Base-by-base conservation (phyloP, 2,797 vertebrate genomes). In the Pseudotriccus pelzelni region DNA sequence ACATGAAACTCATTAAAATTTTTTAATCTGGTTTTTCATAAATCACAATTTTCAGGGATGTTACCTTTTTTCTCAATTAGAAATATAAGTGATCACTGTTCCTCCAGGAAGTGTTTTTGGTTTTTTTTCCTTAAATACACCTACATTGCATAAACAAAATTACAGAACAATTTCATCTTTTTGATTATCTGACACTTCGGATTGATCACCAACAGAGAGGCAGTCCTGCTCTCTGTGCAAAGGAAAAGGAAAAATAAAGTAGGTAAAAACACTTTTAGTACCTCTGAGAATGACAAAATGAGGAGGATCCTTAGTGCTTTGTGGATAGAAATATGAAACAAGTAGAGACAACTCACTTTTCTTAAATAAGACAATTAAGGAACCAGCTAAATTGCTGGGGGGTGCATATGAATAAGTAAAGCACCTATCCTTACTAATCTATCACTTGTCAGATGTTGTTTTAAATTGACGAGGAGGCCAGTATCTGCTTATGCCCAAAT, bases 391-490 rank as follows among this genome's bases (percentile, higher is more conserved):
- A 96, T 91, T 78, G 89, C 96, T 95, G 50, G 58, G 58, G 73
- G 73, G 30, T 84, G 75, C 43, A 30, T 72, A 93, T 95, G 76
- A 95, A 94, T 94, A 94, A 94, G 64, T 94, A 93, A 96, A 94
- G 28, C 36, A 81, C 39, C 82, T 59, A 23, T 81, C 76, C 55
- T 69, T 73, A 44, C 34, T 66, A 63, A 93, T 93, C 68, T 91
- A n/a, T 85, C 69, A 88, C 47, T 90, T 88, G 76, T 86, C 93
- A 94, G 91, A 84, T 86, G 82, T 73, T 95, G 67, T 28, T 94
- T 94, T 76, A 94, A 86, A 91, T 84, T 66, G 63, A 73, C 44
- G 39, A 93, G 23, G 46, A 75, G 69, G 47, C 30, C 58, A 41
- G 4, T 66, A 47, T 39, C 36, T 90, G 62, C 55, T 63, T 66